Percentiles rank a stretch among this genome's conserved stretches.
phyloP scores from a whole-genome alignment of 2,113 vertebrate genomes.

The Labeo catla region DNA sequence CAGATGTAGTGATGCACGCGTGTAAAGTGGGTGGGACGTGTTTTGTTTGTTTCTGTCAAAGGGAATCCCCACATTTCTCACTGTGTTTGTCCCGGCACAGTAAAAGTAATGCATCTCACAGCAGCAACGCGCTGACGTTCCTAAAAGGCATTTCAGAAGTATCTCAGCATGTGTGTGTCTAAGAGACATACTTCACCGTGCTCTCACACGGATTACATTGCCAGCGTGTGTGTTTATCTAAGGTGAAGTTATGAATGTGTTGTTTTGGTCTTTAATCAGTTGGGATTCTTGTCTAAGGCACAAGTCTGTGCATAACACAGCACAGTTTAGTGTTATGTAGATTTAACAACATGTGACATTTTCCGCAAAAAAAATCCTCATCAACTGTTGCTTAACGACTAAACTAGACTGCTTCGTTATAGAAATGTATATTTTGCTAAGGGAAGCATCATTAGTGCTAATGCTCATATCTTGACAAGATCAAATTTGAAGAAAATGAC shows the following conservation, averaged over 20 bases:
- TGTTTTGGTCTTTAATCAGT: constrained; percentile 42
- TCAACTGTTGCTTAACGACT: not conserved
- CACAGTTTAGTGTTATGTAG: constrained; percentile 13
- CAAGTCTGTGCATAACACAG: constrained; percentile 35
- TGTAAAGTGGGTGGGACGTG: constrained; percentile 56
- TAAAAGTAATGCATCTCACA: constrained; percentile 10
- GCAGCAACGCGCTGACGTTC: not conserved
- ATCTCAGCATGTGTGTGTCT: constrained; percentile 5
- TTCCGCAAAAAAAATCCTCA: not conserved
- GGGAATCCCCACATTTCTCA: constrained; percentile 72
- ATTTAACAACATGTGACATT: not conserved
- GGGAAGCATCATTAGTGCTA: not conserved
- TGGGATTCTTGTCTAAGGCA: constrained; percentile 32
- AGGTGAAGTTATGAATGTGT: constrained; percentile 41
- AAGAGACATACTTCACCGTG: constrained; percentile 9
- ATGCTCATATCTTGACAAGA: not conserved
- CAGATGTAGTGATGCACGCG: constrained; percentile 62
- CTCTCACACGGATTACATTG: constrained; percentile 25
- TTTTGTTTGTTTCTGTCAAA: constrained; percentile 68
- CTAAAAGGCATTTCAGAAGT: constrained; percentile 18
- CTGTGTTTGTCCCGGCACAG: not conserved
- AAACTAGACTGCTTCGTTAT: not conserved
- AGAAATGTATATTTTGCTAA: not conserved
- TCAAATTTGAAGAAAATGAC: not conserved
- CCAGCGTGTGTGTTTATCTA: constrained; percentile 33